Conservation (phyloP, 2,113 vertebrate species). For the Felis catus region DNA sequence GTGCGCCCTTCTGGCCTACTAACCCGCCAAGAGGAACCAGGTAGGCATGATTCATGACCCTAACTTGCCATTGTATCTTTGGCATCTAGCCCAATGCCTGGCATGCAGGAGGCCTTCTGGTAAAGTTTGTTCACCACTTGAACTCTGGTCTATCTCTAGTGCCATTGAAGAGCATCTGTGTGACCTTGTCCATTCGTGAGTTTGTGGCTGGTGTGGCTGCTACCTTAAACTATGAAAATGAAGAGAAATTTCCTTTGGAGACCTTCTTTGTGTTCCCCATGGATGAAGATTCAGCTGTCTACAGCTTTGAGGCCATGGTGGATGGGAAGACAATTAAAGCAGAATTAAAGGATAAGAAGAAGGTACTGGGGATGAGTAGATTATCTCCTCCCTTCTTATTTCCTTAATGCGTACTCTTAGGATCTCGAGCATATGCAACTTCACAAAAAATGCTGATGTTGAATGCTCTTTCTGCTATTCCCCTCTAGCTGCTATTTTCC, state of each 20-base stretch:
- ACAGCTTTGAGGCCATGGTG: slow-evolving; percentile 87
- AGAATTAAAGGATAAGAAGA: slow-evolving; percentile 86
- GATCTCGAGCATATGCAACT: not conserved
- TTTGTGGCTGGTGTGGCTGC: slow-evolving; percentile 89
- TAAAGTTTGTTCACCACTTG: not conserved
- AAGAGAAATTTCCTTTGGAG: slow-evolving; percentile 86
- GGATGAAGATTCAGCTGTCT: slow-evolving; percentile 88
- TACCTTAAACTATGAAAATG: slow-evolving; percentile 89
- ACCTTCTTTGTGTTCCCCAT: slow-evolving; percentile 90
- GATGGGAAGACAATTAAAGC: slow-evolving; percentile 86
- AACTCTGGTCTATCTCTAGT: slow-evolving; percentile 77
- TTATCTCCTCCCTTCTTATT: not conserved
- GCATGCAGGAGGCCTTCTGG: not conserved
- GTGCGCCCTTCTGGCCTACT: slow-evolving; percentile 58
- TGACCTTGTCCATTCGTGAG: slow-evolving; percentile 84
- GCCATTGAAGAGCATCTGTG: slow-evolving; percentile 87
- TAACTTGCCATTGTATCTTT: too few relatives aligned
- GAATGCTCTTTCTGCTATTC: not conserved
- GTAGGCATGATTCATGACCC: slow-evolving; percentile 48
- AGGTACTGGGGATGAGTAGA: slow-evolving; percentile 72
- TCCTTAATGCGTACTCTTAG: not conserved
- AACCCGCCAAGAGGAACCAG: not conserved
- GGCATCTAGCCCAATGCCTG: not conserved
- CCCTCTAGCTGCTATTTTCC: not conserved
- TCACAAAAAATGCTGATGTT: not conserved